Conservation (phyloP, 2,888 invertebrate species). For the Nomada fucata region DNA sequence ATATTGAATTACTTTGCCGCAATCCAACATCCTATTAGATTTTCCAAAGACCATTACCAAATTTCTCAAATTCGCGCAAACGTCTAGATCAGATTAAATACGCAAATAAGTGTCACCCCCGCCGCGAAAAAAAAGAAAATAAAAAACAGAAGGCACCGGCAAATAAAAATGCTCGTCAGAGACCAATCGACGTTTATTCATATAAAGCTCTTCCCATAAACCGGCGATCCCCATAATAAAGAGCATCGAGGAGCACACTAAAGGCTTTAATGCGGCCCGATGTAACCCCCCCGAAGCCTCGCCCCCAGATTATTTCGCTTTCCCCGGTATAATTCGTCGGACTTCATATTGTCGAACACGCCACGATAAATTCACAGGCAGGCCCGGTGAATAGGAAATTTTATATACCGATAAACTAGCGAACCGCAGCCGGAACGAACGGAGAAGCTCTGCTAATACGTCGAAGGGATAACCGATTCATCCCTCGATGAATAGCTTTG, state of each 20-base stretch:
- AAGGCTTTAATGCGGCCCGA: constrained; percentile 8
- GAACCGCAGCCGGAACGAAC: constrained; percentile 1
- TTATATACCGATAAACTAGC: constrained; percentile 44
- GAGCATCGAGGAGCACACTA: not conserved
- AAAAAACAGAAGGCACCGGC: not conserved
- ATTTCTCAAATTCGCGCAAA: no score
- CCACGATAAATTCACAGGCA: constrained; percentile 5
- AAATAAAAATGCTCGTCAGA: not conserved
- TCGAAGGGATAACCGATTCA: constrained; percentile 22
- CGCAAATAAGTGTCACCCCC: no score
- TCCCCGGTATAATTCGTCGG: constrained; percentile 4
- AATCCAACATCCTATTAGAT: no score
- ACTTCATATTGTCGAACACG: constrained; percentile 13
- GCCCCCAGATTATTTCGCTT: constrained; percentile 5
- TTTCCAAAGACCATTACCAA: no score
- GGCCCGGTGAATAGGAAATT: constrained; percentile 34
- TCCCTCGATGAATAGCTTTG: constrained; percentile 56
- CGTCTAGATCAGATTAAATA: no score
- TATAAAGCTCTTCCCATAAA: not conserved
- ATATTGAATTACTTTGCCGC: no score
- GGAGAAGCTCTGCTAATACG: constrained; percentile 40
- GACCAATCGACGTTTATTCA: not conserved
- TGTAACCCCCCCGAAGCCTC: not conserved
- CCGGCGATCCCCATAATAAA: not conserved
- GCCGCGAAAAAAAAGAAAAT: no score